Base-by-base conservation (phyloP, 2,888 invertebrate species). In the Brachyptera risi region DNA sequence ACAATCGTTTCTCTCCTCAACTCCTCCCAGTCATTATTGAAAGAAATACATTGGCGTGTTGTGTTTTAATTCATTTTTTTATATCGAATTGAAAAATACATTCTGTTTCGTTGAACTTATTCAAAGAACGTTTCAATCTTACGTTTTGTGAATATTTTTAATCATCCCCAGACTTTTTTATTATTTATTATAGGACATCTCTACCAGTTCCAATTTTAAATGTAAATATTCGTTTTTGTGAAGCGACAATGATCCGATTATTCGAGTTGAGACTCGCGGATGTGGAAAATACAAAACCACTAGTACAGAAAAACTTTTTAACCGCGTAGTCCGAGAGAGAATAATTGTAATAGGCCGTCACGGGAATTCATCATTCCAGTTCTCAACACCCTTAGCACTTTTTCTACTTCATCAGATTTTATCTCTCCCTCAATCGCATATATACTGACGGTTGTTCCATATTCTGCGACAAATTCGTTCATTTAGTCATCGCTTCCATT, bases 201-300 rank as follows among this genome's bases (percentile, higher is more conserved):
- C 23, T 3, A 19, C 49, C 56, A 56, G 56, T 37, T 51, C 47
- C 56, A 44, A 60, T 56, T 60, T 54, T 44, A 56, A 47, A 56
- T 56, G 56, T 60, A 56, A 60, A 56, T 60, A 56, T 60, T 56
- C 56, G 19, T 56, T 44, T 56, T 60, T 60, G 60, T 47, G 60
- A 37, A 40, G 56, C 42, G 47, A 11, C 60, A 56, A 56, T 56
- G 56, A 60, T 56, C 56, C 31, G 60, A 60, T 60, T 60, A 60
- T 27, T 19, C 15, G 47, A n/a, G 31, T 9, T 19, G 15, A 23
- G 38, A 21, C 21, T 23, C 56, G 27, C 17, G 37, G 56, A 60
- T 21, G 31, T 35, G 47, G 56, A 56, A 60, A 37, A 35, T 54
- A 19, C 54, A 37, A 54, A 51, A 31, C 54, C 54, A 19, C 35